These are phyloP conservation scores for Galerucella pusilla DNA, from an alignment of 2,888 invertebrate species.

Conservation along the genomic window DNA sequence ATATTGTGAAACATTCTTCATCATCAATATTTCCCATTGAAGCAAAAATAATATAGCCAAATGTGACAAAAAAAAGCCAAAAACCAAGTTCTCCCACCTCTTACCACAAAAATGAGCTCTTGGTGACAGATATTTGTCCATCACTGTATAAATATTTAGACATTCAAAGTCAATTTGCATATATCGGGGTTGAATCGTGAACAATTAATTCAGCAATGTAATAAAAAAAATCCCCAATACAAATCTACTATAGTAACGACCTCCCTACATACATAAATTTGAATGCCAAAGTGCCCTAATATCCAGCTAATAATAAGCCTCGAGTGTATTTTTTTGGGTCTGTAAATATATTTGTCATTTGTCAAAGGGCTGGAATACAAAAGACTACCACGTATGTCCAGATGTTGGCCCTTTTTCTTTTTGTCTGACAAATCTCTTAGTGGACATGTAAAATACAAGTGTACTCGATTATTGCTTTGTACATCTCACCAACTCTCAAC, in stretches of 20 bases:
- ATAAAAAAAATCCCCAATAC: neutral
- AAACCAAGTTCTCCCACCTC: no score
- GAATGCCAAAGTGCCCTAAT: slow-evolving; percentile 43
- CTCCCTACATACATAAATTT: slow-evolving; percentile 17
- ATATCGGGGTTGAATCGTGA: no score
- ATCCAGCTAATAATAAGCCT: slow-evolving; percentile 47
- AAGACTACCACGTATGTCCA: slow-evolving; percentile 48
- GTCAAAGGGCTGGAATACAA: slow-evolving; percentile 48
- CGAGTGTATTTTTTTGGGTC: slow-evolving; percentile 44
- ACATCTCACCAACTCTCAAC: slow-evolving; percentile 25
- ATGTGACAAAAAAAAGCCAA: no score
- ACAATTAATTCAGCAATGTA: neutral
- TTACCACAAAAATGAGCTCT: no score
- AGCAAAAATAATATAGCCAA: no score
- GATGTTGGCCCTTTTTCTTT: slow-evolving; percentile 52
- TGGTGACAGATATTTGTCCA: no score
- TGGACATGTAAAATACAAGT: slow-evolving; percentile 54
- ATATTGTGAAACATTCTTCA: no score
- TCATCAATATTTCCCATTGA: no score
- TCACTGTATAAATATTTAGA: no score
- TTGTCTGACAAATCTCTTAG: slow-evolving; percentile 49
- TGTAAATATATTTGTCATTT: slow-evolving; percentile 48
- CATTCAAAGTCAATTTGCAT: neutral
- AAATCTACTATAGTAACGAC: neutral
- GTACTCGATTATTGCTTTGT: slow-evolving; percentile 47